Percentiles rank a stretch among this genome's conserved stretches.
Evolutionary conservation across 1,140 invertebrate species (phyloP).

Genomic region (Eupeodes corollae): DNA sequence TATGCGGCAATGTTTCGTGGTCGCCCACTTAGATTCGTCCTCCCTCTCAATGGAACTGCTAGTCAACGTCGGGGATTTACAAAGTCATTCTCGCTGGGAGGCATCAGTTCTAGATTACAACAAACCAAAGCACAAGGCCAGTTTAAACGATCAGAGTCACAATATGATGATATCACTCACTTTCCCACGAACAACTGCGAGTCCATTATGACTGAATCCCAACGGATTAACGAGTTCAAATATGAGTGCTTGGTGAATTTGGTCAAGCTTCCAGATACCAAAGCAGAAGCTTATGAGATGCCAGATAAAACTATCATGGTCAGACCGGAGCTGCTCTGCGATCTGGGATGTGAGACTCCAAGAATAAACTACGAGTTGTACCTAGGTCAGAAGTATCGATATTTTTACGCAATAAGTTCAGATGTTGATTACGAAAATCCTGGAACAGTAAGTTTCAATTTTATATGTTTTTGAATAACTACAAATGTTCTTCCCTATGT

Average conservation of each 20-base stretch:
- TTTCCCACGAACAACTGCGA: constrained; percentile 19
- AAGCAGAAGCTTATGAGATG: constrained; percentile 42
- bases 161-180: constrained; percentile 24
- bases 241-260: constrained; percentile 35
- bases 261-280: constrained; percentile 38
- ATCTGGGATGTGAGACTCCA: constrained; percentile 74
- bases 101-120: constrained; percentile 9
- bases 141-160: constrained; percentile 21
- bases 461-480: background rate
- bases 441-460: constrained; percentile 50
- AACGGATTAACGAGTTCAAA: constrained; percentile 4
- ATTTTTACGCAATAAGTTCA: constrained; percentile 81
- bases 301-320: constrained; percentile 43
- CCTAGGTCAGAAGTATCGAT: constrained; percentile 61
- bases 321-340: constrained; percentile 53
- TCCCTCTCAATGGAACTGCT: constrained; percentile 39
- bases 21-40: constrained; percentile 57
- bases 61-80: constrained; percentile 10
- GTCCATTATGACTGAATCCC: constrained; percentile 1
- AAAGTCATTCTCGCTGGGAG: constrained; percentile 25
- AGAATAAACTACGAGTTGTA: constrained; percentile 60
- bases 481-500: constrained; percentile 4
- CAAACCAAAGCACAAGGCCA: constrained; percentile 4
- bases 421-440: constrained; percentile 73
- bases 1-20: constrained; percentile 69